A percentile compares a stretch with the other conserved stretches of the same genome.
Conservation (phyloP, 2,888 invertebrate species). For the Euphydryas editha region DNA sequence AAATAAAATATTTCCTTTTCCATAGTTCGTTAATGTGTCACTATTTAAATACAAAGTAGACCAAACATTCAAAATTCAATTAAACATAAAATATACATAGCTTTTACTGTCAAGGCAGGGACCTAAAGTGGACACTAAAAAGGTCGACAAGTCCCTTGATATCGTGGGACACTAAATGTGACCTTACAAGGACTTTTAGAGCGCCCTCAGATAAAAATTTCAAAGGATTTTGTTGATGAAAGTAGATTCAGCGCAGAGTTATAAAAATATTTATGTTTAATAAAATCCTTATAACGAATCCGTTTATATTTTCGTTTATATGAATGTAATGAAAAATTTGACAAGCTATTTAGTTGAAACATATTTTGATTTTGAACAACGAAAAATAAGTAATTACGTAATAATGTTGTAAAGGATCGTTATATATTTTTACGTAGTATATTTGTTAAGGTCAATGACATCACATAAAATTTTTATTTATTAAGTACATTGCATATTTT, state of each 20-base stretch:
- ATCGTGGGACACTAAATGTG: background rate
- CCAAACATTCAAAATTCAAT: background rate
- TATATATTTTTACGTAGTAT: too few species aligned
- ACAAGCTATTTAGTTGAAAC: background rate
- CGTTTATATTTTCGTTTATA: background rate
- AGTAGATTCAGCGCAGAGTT: background rate
- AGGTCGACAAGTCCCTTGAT: background rate
- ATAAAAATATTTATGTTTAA: conserved; percentile 5
- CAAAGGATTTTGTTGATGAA: background rate
- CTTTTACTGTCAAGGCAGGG: background rate
- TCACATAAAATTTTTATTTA: background rate
- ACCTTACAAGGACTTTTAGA: background rate
- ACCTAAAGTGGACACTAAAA: background rate
- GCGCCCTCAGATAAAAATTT: conserved; percentile 1
- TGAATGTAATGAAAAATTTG: background rate
- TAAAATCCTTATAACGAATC: background rate
- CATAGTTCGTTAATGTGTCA: too few species aligned
- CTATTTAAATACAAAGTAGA: background rate
- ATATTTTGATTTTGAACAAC: too few species aligned
- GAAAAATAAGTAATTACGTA: too few species aligned
- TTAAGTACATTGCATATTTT: background rate
- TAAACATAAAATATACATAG: conserved; percentile 6
- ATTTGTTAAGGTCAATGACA: too few species aligned
- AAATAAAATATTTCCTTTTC: too few species aligned
- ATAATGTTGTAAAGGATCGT: too few species aligned